phyloP scores from a whole-genome alignment of 2,888 invertebrate genomes.

The Polymixis flavicincta region DNA sequence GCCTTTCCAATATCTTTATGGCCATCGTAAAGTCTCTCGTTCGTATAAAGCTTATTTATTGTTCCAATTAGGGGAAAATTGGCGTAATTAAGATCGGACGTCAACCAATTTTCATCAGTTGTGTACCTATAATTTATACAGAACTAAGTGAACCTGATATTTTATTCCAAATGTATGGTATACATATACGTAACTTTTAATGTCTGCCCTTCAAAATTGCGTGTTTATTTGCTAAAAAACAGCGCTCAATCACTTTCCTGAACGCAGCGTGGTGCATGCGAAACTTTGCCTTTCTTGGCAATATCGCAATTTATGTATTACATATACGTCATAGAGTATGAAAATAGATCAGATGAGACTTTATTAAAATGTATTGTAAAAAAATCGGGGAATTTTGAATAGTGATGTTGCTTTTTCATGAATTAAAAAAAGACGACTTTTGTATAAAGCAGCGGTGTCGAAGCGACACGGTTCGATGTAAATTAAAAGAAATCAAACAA shows the following conservation, averaged over 20 bases:
- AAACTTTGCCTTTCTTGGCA: constrained; percentile 83
- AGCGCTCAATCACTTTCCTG: constrained; percentile 61
- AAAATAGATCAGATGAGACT: constrained; percentile 29
- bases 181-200: constrained; percentile 22
- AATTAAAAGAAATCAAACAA: not conserved
- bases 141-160: constrained; percentile 21
- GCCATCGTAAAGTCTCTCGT: constrained; percentile 29
- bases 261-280: constrained; percentile 72
- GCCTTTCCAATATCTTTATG: constrained; percentile 24
- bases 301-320: constrained; percentile 81
- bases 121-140: constrained; percentile 25
- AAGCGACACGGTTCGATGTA: no score
- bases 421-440: no score
- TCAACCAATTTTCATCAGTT: constrained; percentile 65
- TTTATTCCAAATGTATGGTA: constrained; percentile 11
- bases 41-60: constrained; percentile 51
- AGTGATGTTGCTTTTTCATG: no score
- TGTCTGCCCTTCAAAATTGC: constrained; percentile 34
- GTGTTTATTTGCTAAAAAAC: constrained; percentile 61
- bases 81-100: constrained; percentile 54
- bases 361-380: not conserved
- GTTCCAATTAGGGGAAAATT: constrained; percentile 51
- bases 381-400: no score
- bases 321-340: constrained; percentile 70
- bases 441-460: no score